phyloP scores from a whole-genome alignment of 2,113 vertebrate genomes.

The Mesembrinibis cayennensis region DNA sequence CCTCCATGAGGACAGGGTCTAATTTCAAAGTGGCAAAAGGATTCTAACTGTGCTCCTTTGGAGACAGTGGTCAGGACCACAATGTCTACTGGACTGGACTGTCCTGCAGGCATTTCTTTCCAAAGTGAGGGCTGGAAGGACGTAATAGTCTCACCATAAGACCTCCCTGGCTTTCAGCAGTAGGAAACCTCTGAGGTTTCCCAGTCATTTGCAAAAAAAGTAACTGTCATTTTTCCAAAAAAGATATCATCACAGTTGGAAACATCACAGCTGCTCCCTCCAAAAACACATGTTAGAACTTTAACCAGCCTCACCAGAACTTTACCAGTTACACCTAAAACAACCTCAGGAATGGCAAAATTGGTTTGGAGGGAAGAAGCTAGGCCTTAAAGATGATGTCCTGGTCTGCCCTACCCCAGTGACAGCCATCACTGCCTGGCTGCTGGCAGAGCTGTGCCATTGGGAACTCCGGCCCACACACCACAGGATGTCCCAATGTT shows the following conservation, averaged over 20 bases:
- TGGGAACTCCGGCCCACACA: not conserved
- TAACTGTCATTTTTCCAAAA: not conserved
- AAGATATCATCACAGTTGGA: not conserved
- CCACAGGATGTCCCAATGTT: too few species aligned
- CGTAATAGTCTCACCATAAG: not conserved
- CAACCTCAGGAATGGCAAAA: not conserved
- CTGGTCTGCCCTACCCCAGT: not conserved
- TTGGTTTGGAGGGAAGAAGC: not conserved
- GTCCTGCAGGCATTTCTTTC: not conserved
- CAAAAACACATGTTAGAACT: not conserved
- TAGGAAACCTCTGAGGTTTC: not conserved
- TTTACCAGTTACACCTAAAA: not conserved
- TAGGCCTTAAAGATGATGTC: not conserved
- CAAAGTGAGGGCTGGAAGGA: not conserved
- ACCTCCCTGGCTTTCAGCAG: not conserved
- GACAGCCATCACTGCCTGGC: not conserved
- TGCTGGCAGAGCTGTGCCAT: not conserved
- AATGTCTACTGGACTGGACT: too few species aligned
- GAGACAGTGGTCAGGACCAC: not conserved
- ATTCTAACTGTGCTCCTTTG: not conserved
- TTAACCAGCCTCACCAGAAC: not conserved
- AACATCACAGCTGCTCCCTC: not conserved
- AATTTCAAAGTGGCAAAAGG: not conserved
- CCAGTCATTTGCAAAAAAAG: not conserved
- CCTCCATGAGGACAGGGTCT: accelerated